A percentile compares a stretch with the other conserved stretches of the same genome.
These are phyloP conservation scores for Spinibarbus caldwelli DNA, from an alignment of 2,797 vertebrate genomes.

Conservation along the genomic window DNA sequence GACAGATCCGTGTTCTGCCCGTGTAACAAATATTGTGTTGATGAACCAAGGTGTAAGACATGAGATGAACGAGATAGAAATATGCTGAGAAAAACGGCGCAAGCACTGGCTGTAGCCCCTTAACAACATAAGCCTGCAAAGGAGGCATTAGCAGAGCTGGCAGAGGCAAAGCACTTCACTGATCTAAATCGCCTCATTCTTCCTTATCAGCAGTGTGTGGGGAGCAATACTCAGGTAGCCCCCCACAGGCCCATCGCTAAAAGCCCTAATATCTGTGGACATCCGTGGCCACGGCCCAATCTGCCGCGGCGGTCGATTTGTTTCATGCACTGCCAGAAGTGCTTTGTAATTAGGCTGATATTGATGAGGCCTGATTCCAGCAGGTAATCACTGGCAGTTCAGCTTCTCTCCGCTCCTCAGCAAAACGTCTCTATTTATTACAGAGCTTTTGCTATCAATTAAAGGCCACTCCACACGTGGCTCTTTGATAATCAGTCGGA, in stretches of 20 bases:
- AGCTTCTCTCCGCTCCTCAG: conserved; percentile 77
- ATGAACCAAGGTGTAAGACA: conserved; percentile 21
- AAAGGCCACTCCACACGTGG: conserved; percentile 73
- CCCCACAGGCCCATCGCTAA: conserved; percentile 53
- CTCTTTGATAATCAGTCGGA: conserved; percentile 70
- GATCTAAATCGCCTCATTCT: conserved; percentile 58
- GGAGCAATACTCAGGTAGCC: conserved; percentile 52
- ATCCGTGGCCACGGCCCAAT: conserved; percentile 75
- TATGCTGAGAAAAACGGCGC: conserved; percentile 5
- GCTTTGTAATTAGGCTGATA: conserved; percentile 84
- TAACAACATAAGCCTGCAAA: conserved; percentile 38
- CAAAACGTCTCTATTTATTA: conserved; percentile 83
- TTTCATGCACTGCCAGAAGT: conserved; percentile 82
- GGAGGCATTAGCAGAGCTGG: conserved; percentile 47
- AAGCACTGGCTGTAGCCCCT: conserved; percentile 6
- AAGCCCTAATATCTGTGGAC: conserved; percentile 75
- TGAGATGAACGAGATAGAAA: conserved; percentile 30
- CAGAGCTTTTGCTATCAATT: conserved; percentile 67
- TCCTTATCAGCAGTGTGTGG: conserved; percentile 51
- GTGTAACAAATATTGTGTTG: background rate
- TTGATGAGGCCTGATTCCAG: conserved; percentile 82
- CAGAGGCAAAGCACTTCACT: conserved; percentile 55
- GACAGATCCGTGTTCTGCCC: conserved; percentile 18
- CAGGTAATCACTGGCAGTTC: conserved; percentile 81
- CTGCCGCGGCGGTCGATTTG: conserved; percentile 72